Percentiles rank a stretch among this genome's conserved stretches.
phyloP scores from a whole-genome alignment of 2,113 vertebrate species.

The Siniperca knerii region DNA sequence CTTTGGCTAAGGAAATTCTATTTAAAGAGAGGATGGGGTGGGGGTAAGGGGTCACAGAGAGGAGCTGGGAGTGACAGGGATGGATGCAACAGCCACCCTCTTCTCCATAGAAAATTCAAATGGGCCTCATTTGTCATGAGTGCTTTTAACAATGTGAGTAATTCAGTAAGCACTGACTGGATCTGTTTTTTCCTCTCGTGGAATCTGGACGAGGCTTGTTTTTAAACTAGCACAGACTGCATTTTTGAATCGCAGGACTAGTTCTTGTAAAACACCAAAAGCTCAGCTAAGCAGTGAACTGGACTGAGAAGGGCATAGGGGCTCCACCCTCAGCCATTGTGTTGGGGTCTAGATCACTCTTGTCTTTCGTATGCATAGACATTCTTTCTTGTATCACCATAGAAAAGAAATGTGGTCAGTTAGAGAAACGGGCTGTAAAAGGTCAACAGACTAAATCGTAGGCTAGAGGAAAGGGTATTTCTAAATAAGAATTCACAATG shows the following conservation, averaged over 20 bases:
- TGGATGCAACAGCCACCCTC: conserved; percentile 37
- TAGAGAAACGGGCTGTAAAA: conserved; percentile 45
- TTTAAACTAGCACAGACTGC: conserved; percentile 19
- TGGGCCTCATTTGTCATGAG: conserved; percentile 51
- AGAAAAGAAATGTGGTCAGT: conserved; percentile 70
- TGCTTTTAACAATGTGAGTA: conserved; percentile 58
- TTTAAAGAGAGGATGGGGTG: conserved; percentile 45
- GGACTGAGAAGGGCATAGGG: conserved; percentile 65
- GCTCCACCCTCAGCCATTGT: conserved; percentile 80
- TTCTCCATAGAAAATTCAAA: conserved; percentile 61
- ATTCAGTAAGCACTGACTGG: conserved; percentile 31
- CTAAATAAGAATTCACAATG: conserved; percentile 35
- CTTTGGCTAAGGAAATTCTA: conserved; percentile 72
- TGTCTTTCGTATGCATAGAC: conserved; percentile 82
- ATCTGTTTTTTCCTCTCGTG: conserved; percentile 15
- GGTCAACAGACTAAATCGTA: conserved; percentile 78
- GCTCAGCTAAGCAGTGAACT: conserved; percentile 33
- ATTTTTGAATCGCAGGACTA: conserved; percentile 28
- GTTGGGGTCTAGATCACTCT: conserved; percentile 74
- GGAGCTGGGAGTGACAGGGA: conserved; percentile 42
- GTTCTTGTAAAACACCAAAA: conserved; percentile 76
- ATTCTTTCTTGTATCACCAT: conserved; percentile 74
- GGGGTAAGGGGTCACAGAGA: conserved; percentile 28
- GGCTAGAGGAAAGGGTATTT: conserved; percentile 26
- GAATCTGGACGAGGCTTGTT: conserved; percentile 4